phyloP scores from a whole-genome alignment of 2,113 vertebrate genomes.

The Panthera leo region DNA sequence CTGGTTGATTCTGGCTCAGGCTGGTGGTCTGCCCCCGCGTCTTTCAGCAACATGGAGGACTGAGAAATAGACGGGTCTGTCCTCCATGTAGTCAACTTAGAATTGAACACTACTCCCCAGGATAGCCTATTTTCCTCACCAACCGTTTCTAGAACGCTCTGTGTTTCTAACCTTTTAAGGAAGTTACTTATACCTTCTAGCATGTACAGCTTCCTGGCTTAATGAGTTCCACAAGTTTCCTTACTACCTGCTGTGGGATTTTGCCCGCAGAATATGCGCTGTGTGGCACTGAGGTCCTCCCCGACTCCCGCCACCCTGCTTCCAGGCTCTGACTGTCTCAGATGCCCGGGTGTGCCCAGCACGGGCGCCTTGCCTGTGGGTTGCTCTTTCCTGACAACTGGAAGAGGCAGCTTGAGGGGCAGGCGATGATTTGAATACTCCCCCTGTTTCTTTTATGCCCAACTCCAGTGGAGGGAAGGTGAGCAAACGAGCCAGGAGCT shows the following conservation, averaged over 20 bases:
- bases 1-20: background rate
- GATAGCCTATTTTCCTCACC: background rate
- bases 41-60: background rate
- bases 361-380: fast-evolving
- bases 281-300: background rate
- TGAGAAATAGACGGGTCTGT: background rate
- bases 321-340: background rate
- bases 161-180: background rate
- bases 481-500: background rate
- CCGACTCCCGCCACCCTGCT: background rate
- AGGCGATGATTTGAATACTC: background rate
- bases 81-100: background rate
- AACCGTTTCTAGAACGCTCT: background rate
- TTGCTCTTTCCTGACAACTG: background rate
- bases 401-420: background rate
- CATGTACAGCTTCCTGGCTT: background rate
- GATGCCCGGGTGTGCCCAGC: background rate
- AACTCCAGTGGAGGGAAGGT: background rate
- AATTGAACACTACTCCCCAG: background rate
- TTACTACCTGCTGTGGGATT: background rate
- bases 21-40: background rate
- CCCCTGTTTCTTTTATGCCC: background rate
- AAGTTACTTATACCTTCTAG: background rate
- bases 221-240: background rate
- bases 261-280: background rate